These are phyloP conservation scores for Drosophila obscura DNA, from an alignment of 1,140 invertebrate species.

Conservation along the genomic window DNA sequence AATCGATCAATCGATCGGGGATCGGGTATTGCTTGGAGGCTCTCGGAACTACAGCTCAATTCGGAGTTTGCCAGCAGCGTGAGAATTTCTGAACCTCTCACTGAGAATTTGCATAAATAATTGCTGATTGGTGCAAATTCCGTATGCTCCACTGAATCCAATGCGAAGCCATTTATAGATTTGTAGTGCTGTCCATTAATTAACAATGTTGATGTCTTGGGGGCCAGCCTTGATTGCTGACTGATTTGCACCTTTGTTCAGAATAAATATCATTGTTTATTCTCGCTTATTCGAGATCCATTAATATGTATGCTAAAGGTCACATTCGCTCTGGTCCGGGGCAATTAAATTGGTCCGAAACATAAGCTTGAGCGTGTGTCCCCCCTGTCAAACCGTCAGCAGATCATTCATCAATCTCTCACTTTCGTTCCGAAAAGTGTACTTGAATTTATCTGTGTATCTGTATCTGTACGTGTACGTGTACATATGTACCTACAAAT, in stretches of 20 bases:
- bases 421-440: constrained; percentile 66
- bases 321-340: constrained; percentile 29
- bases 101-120: constrained; percentile 75
- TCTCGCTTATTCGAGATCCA: constrained; percentile 22
- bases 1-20: constrained; percentile 51
- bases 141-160: constrained; percentile 13
- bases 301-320: constrained; percentile 67
- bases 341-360: constrained; percentile 61
- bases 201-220: background rate
- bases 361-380: constrained; percentile 14
- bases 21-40: background rate
- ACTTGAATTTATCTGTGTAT: constrained; percentile 39
- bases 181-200: too few relatives aligned
- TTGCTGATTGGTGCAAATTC: constrained; percentile 74
- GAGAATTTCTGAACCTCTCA: constrained; percentile 63
- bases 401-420: constrained; percentile 75
- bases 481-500: constrained; percentile 31
- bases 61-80: constrained; percentile 33
- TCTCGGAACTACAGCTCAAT: background rate
- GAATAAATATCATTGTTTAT: constrained; percentile 42
- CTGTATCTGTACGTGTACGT: constrained; percentile 5
- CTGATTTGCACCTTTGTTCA: background rate
- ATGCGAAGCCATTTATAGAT: background rate
- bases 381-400: background rate
- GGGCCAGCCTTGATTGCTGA: too few relatives aligned